These are phyloP conservation scores for Strigamia crassipes DNA, from an alignment of 2,888 invertebrate species.

Conservation along the genomic window DNA sequence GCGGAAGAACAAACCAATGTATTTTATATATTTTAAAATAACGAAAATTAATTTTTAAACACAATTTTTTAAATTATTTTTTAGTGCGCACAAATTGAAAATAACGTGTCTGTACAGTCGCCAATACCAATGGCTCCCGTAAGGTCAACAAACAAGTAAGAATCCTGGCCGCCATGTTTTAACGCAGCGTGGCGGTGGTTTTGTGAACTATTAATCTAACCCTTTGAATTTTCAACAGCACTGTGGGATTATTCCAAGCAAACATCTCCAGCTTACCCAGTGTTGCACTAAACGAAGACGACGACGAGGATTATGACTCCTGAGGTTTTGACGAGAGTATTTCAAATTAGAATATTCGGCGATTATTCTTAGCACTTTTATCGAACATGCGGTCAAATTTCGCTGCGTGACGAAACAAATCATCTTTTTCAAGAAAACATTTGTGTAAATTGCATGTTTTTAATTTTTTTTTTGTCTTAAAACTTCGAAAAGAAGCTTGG, in stretches of 20 bases:
- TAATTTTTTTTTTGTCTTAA: neutral
- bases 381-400: neutral
- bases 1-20: neutral
- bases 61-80: neutral
- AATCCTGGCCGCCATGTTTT: neutral
- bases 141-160: constrained; percentile 37
- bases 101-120: neutral
- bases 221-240: neutral
- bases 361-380: neutral
- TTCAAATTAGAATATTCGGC: neutral
- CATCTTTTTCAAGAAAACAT: neutral
- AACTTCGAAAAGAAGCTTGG: neutral
- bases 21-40: neutral
- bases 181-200: too few relatives aligned
- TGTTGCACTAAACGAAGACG: neutral
- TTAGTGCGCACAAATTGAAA: neutral
- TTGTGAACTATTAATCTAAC: too few relatives aligned
- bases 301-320: constrained; percentile 47
- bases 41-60: neutral
- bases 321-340: neutral
- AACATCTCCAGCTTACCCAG: neutral
- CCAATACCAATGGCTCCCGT: neutral
- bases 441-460: neutral
- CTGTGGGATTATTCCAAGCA: neutral
- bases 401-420: neutral